Percentiles rank a stretch among this genome's conserved stretches.
Evolutionary conservation across 2,113 vertebrate genomes (phyloP).

Genomic region (Xiphorhynchus elegans): DNA sequence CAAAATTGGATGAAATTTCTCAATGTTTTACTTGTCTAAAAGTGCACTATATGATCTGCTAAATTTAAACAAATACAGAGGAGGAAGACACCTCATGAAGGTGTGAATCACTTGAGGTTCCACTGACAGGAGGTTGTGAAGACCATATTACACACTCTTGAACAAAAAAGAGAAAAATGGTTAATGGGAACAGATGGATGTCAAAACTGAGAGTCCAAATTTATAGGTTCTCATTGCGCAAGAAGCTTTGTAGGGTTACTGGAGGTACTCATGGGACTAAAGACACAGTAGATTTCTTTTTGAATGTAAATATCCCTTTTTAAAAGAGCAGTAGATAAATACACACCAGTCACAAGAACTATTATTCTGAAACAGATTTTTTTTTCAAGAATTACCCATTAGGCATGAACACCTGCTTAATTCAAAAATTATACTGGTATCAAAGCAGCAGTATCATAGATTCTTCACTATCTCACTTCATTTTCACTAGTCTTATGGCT

Average conservation of each 20-base stretch:
- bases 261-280: background rate
- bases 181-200: background rate
- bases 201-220: background rate
- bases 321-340: background rate
- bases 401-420: background rate
- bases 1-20: background rate
- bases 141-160: background rate
- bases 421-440: background rate
- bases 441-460: background rate
- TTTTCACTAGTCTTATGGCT: background rate
- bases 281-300: background rate
- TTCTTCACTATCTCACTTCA: background rate
- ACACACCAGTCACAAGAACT: background rate
- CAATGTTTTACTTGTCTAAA: background rate
- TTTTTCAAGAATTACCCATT: background rate
- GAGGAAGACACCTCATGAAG: background rate
- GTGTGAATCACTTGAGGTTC: background rate
- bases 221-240: background rate
- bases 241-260: background rate
- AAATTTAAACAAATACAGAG: background rate
- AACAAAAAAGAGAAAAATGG: background rate
- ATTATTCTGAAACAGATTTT: slow-evolving; percentile 23
- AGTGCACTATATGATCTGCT: background rate
- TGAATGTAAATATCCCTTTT: background rate
- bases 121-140: background rate